Base-by-base conservation (phyloP, 2,888 invertebrate genomes). In the Crematogaster levior region DNA sequence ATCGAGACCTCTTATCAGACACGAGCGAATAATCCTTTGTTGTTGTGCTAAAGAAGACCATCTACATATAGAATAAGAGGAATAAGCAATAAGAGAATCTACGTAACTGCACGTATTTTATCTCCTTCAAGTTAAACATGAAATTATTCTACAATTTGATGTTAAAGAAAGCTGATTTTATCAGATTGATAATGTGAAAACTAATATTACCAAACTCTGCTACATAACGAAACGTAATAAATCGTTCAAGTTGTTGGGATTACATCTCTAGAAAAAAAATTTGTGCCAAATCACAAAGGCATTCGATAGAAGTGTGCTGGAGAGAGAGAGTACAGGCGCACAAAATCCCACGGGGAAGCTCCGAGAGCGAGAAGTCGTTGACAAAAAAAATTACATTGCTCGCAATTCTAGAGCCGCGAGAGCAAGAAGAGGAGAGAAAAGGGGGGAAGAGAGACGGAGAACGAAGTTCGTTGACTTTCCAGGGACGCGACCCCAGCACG, bases 391-490 rank as follows among this genome's bases (percentile, higher is more conserved):
- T 70, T 77, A 70, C 56, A 51, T 21, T 24, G 72, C 53, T 77
- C 77, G 77, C 77, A 77, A 77, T 70, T 77, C 77, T 77, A 30
- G 40, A 56, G 56, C 12, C 30, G 53, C 27, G 53, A 40, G 34
- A 46, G 5, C 6, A 53, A 24, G 15, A 4, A 24, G 21, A 9
- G 21, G 27, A 24, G 37, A 30, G 27, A 24, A 18, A 75, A 34
- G 37, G 34, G 24, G 74, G 27, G 24, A 46, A 66, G 34, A 24
- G 63, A 27, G 60, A 60, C 53, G 56, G 66, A 82, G 30, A 74
- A 70, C 75, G 46, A 81, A 83, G 87, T 86, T 88, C 86, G 82
- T 88, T 84, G 90, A 91, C 87, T 89, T 84, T 81, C 75, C 65
- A 53, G 79, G 72, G 81, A 74, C 79, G 85, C 77, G 82, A 85